Evolutionary conservation across 2,888 invertebrate species (phyloP), one percentile per base, ranked within the genome.

Genomic region (Acanthosepion lycidas): DNA sequence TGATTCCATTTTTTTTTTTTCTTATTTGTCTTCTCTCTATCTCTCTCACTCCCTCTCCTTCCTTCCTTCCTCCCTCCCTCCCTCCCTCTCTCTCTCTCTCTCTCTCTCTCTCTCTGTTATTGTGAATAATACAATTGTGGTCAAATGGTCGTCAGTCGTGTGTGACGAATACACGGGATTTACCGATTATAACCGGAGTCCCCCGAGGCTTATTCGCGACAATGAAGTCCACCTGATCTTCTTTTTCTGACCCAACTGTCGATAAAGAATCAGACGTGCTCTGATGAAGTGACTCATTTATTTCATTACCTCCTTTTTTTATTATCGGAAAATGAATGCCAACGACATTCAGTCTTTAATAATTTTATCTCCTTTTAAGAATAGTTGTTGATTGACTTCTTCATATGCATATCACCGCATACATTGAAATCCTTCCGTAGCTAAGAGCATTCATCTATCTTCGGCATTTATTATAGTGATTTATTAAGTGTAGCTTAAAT

Each of bases 81-180:
- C 6, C 8, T 28, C 5, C 26, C 26, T 28, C 8, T 28, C 28
- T 33, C 33, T 33, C 33, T 33, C 33, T 33, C 4, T 26, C 26
- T 26, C 8, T 9, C 1, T 9, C 26, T 6, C 28, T 78, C 28
- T 26, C 78, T 78, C 78, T 6, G 28, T n/a, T 0, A n/a, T 78
- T n/a, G n/a, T 78, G 33, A 78, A 78, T n/a, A 78, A 78, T 78
- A 78, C 78, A 78, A 78, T 78, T 78, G 78, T 12, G 78, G n/a
- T n/a, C 78, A 78, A 78, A 78, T 78, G 78, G n/a, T 78, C 78
- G 15, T 33, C n/a, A 78, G 33, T 23, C n/a, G 4, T 33, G 78
- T 78, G 78, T 78, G 78, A 78, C 78, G 78, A 78, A 78, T n/a
- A 78, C 78, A n/a, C 78, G 78, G 78, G 78, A 78, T n/a, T 78